Percentiles rank a stretch among this genome's conserved stretches.
Evolutionary conservation across 92 coral and sea anemone genomes (phyloP).

Genomic region (Anthopleura xanthogrammica): DNA sequence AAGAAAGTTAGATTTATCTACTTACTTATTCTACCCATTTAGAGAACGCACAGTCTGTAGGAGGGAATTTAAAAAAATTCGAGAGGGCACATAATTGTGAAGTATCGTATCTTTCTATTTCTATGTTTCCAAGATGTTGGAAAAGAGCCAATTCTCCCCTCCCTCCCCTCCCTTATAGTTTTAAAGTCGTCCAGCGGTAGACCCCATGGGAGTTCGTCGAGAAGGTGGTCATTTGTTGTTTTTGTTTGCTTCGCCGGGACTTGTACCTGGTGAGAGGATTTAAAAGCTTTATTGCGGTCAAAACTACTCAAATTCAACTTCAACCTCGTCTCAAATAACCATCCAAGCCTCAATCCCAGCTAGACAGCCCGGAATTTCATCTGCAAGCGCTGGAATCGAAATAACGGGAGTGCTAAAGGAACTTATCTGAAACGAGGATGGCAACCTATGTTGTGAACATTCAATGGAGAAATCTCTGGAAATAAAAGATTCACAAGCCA

Average conservation of each 20-base stretch:
- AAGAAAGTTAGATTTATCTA: too few relatives aligned
- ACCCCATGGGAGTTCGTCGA: not conserved
- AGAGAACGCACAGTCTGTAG: too few relatives aligned
- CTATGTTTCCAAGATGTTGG: too few relatives aligned
- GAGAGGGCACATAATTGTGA: too few relatives aligned
- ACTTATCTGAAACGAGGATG: conserved; percentile 6
- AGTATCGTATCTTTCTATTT: too few relatives aligned
- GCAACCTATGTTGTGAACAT: not conserved
- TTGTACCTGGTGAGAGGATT: conserved; percentile 34
- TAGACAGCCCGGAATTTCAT: not conserved
- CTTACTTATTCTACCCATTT: too few relatives aligned
- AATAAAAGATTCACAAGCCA: not conserved
- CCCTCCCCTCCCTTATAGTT: too few relatives aligned
- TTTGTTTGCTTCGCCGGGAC: conserved; percentile 39
- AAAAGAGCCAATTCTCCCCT: too few relatives aligned
- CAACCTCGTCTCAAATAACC: not conserved
- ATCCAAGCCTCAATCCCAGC: not conserved
- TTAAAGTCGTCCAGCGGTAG: not conserved
- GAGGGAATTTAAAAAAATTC: too few relatives aligned
- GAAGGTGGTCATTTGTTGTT: conserved; percentile 19
- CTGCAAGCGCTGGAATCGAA: conserved; percentile 7
- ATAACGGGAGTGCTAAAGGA: not conserved
- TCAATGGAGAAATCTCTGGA: conserved; percentile 22
- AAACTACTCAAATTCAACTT: not conserved
- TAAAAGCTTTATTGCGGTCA: conserved; percentile 31